Percentiles rank a stretch among this genome's conserved stretches.
phyloP scores from a whole-genome alignment of 2,113 vertebrate species.

The Nothocercus julius region DNA sequence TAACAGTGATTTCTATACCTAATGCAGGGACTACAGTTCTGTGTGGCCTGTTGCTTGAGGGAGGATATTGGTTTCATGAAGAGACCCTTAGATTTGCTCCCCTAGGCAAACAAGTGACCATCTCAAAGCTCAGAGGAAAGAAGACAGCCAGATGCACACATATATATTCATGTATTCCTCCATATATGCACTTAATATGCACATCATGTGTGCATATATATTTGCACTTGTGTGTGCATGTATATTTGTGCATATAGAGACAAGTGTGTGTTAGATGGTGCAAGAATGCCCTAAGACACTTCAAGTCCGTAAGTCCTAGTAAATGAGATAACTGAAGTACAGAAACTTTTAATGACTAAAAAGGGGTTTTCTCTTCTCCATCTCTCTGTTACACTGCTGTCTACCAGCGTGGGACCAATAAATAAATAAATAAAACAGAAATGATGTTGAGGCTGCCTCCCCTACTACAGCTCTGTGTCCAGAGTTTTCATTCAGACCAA shows the following conservation, averaged over 20 bases:
- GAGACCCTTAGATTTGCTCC: background rate
- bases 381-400: background rate
- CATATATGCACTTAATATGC: background rate
- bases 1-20: background rate
- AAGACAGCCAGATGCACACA: accelerated
- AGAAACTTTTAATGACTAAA: background rate
- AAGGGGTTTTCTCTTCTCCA: background rate
- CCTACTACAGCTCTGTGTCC: background rate
- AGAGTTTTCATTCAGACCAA: background rate
- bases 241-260: background rate
- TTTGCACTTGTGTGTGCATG: background rate
- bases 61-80: background rate
- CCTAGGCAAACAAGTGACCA: background rate
- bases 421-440: too few species aligned
- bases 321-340: background rate
- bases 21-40: too few species aligned
- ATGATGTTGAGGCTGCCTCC: background rate
- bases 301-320: background rate
- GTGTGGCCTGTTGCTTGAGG: background rate
- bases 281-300: background rate
- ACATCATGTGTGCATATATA: background rate
- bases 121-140: background rate
- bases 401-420: accelerated
- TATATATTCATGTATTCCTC: background rate
- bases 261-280: background rate